A percentile compares a stretch with the other conserved stretches of the same genome.
phyloP scores from a whole-genome alignment of 2,797 vertebrate genomes.

The Miichthys miiuy region DNA sequence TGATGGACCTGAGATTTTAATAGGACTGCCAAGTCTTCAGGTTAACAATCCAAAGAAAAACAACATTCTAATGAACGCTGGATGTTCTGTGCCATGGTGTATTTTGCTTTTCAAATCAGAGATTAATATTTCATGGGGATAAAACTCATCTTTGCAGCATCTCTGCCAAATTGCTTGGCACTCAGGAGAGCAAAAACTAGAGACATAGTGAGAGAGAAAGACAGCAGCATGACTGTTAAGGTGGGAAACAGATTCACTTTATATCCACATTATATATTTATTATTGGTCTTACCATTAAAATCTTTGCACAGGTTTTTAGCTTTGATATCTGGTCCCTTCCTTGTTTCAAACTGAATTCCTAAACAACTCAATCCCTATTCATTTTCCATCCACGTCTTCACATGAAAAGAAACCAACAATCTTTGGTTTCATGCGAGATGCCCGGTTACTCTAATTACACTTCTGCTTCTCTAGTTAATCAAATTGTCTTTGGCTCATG shows the following conservation, averaged over 20 bases:
- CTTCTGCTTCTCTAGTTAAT: conserved; percentile 63
- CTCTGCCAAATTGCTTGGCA: conserved; percentile 42
- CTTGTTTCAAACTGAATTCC: background rate
- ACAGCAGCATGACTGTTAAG: background rate
- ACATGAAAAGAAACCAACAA: background rate
- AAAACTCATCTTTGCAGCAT: conserved; percentile 27
- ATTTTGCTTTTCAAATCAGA: conserved; percentile 31
- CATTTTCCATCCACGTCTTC: conserved; percentile 4
- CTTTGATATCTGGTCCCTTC: background rate
- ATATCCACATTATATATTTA: background rate
- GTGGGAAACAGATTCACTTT: conserved; percentile 1
- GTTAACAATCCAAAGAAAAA: conserved; percentile 23
- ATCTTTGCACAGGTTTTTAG: background rate
- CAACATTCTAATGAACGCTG: background rate
- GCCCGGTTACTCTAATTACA: conserved; percentile 47
- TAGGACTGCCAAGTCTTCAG: conserved; percentile 7
- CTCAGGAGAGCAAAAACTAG: conserved; percentile 10
- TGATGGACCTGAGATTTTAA: conserved; percentile 19
- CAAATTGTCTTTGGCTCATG: conserved; percentile 62
- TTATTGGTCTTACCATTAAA: background rate
- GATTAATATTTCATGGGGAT: conserved; percentile 58
- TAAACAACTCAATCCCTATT: background rate
- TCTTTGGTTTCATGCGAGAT: background rate
- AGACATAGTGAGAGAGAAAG: conserved; percentile 12
- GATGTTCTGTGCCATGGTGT: background rate